Conservation (phyloP, 1,140 invertebrate genomes). For the Bathynomus jamesi region DNA sequence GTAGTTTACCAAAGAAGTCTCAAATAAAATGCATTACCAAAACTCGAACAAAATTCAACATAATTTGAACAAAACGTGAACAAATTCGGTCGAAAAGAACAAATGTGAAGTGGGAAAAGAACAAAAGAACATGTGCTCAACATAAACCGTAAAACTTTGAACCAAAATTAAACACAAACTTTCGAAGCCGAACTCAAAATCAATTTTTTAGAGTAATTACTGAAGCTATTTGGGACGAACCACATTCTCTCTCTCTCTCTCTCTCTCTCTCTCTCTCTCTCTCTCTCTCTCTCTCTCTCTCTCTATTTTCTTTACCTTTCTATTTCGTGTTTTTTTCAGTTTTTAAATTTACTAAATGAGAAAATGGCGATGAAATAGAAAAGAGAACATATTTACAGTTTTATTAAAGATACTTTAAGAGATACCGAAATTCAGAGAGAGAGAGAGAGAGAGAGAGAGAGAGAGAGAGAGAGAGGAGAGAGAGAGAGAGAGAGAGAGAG, state of each 20-base stretch:
- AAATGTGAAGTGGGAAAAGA: too few species aligned
- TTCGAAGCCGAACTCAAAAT: too few species aligned
- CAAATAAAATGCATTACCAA: too few species aligned
- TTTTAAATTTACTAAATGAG: not conserved
- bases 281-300: not conserved
- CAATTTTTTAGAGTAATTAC: too few species aligned
- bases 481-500: not conserved
- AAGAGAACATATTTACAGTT: not conserved
- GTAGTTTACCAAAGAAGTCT: too few species aligned
- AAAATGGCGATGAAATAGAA: not conserved
- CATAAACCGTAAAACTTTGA: too few species aligned
- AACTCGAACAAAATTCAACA: too few species aligned
- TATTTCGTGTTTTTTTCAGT: too few species aligned
- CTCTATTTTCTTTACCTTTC: not conserved
- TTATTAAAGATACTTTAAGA: not conserved
- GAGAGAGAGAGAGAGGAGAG: not conserved
- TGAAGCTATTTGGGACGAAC: not conserved
- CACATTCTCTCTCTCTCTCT: not conserved
- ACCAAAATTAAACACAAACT: too few species aligned
- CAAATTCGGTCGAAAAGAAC: too few species aligned
- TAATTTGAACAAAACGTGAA: too few species aligned
- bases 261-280: not conserved
- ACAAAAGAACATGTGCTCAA: too few species aligned
- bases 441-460: slow-evolving; percentile 12
- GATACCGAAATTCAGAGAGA: slow-evolving; percentile 8